Percentiles rank a stretch among this genome's conserved stretches.
These are phyloP conservation scores for Arrhopalites spinosus DNA, from an alignment of 2,888 invertebrate genomes.

Conservation along the genomic window DNA sequence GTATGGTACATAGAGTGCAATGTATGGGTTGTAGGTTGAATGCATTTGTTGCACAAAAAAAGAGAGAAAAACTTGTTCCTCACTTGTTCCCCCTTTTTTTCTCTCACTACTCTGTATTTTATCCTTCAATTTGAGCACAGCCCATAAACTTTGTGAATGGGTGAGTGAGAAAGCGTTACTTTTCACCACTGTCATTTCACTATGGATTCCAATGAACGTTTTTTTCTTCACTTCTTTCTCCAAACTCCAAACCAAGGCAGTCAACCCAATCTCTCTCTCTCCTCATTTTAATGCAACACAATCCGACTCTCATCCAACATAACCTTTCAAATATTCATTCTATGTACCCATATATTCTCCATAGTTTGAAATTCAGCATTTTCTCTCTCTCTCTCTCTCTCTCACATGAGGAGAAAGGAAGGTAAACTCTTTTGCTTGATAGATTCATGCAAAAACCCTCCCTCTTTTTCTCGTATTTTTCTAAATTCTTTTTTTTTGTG, in stretches of 20 bases:
- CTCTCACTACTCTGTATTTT: background rate
- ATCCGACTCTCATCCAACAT: no score
- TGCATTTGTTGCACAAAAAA: background rate
- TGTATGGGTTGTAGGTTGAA: background rate
- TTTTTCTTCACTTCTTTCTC: no score
- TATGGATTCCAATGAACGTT: conserved; percentile 3
- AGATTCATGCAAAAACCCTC: no score
- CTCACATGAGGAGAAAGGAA: background rate
- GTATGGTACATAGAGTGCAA: no score
- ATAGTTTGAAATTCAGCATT: background rate
- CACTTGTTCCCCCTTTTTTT: background rate
- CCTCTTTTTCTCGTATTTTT: no score
- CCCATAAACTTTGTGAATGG: conserved; percentile 21
- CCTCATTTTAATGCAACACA: no score
- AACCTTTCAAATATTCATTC: background rate
- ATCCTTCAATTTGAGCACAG: background rate
- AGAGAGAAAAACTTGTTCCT: background rate
- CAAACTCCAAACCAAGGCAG: no score
- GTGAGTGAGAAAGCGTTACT: conserved; percentile 5
- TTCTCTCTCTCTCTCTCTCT: background rate
- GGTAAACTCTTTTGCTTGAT: background rate
- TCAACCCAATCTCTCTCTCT: no score
- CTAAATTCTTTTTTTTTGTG: no score
- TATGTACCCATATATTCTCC: background rate
- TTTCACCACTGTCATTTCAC: conserved; percentile 1